Conservation (phyloP, 2,888 invertebrate species). For the Diplazon laetatorius region DNA sequence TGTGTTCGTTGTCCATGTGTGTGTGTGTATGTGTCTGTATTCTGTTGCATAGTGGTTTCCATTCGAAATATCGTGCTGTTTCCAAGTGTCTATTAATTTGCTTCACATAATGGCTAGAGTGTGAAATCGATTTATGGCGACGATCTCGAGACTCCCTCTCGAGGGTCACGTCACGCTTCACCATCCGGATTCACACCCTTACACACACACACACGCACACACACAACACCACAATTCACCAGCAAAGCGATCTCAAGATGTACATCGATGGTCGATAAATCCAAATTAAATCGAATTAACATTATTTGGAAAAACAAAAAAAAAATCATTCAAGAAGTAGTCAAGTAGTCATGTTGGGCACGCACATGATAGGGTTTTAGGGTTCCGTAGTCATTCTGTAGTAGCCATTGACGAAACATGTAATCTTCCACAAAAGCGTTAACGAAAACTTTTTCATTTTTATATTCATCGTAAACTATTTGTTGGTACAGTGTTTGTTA, state of each 20-base stretch:
- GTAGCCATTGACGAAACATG: too few species aligned
- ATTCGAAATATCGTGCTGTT: conserved; percentile 65
- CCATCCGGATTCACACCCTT: conserved; percentile 50
- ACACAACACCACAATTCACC: neutral
- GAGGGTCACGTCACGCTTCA: conserved; percentile 46
- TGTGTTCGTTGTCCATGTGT: conserved; percentile 46
- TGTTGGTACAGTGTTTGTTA: too few species aligned
- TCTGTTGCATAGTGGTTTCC: conserved; percentile 65
- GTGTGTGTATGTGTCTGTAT: too few species aligned
- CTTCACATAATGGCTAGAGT: conserved; percentile 71
- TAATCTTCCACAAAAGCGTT: too few species aligned
- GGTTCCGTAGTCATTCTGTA: too few species aligned
- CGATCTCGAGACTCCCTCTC: conserved; percentile 53
- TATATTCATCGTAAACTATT: too few species aligned
- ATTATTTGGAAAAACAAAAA: too few species aligned
- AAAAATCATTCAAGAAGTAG: too few species aligned
- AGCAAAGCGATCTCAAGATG: neutral
- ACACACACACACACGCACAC: conserved; percentile 12
- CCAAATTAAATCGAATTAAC: too few species aligned
- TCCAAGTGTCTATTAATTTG: conserved; percentile 78
- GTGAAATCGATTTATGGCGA: conserved; percentile 75
- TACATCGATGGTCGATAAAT: neutral
- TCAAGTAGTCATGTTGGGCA: too few species aligned
- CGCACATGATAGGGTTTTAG: too few species aligned
- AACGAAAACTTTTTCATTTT: too few species aligned